Evolutionary conservation across 2,797 vertebrate species (phyloP), one percentile per base, ranked within the genome.

Genomic region (Distichodus sexfasciatus): DNA sequence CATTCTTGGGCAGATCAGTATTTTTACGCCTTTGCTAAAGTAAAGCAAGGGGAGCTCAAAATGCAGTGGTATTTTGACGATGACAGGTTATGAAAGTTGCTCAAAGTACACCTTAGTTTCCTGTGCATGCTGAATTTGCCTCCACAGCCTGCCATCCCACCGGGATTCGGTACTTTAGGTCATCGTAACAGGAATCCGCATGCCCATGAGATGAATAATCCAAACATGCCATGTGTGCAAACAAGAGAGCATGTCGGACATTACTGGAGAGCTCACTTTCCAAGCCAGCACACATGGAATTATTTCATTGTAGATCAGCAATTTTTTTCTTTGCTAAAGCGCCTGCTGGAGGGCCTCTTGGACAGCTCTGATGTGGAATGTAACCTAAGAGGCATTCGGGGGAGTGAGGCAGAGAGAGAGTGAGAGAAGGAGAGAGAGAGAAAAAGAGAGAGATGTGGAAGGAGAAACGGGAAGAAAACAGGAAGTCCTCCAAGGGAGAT

Each of bases 311-410:
- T 23, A 60, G 68, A 73, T 41, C 68, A 73, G 58, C 36, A 43
- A 47, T 33, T 47, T 55, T 59, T 47, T 19, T 50, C 75, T 62
- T 66, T 61, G 77, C 72, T 66, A 50, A 76, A 74, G 58, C 54
- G 71, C 46, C 48, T 59, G 38, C 59, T 47, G 50, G 64, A 58
- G 61, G 76, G 74, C 50, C 71, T 69, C 51, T 71, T 47, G 57
- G 65, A 72, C 57, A 73, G 76, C 67, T 76, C 76, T 35, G 43
- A 77, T 78, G 74, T 62, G 35, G 57, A 79, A 64, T 70, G 66
- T 73, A 75, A 77, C 65, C 69, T 23, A 58, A 81, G 65, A 72
- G 57, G 51, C 64, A 46, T 72, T 64, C 28, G 31, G 35, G 51
- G 17, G 21, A 65, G 11, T 35, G 26, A 51, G 33, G 33, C 33